These are phyloP conservation scores for Cyclophora albipunctata DNA, from an alignment of 2,888 invertebrate species.

Conservation along the genomic window DNA sequence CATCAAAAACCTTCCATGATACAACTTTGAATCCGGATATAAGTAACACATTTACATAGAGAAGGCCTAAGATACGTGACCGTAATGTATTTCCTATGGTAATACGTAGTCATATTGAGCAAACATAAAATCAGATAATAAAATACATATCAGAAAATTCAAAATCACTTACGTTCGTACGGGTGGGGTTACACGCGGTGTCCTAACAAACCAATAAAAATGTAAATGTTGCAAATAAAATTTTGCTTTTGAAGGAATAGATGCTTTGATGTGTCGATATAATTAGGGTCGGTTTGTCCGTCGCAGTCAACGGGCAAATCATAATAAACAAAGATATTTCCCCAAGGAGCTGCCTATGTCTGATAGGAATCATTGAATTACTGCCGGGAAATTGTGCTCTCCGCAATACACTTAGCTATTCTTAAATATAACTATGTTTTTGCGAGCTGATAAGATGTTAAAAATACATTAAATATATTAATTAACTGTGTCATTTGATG, in stretches of 20 bases:
- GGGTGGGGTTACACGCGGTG: conserved; percentile 58
- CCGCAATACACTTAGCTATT: too few species aligned
- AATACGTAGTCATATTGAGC: conserved; percentile 64
- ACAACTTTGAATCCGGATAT: conserved; percentile 13
- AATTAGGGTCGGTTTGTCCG: conserved; percentile 52
- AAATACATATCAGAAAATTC: conserved; percentile 75
- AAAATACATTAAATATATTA: too few species aligned
- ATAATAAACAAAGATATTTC: conserved; percentile 44
- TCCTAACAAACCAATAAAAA: conserved; percentile 73
- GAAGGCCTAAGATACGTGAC: conserved; percentile 39
- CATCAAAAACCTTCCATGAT: conserved; percentile 3
- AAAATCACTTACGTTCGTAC: conserved; percentile 73
- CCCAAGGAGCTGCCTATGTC: conserved; percentile 34
- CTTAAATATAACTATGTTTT: too few species aligned
- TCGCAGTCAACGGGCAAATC: conserved; percentile 30
- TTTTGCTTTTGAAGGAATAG: conserved; percentile 67
- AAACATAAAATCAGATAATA: conserved; percentile 71
- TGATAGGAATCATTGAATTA: conserved; percentile 47
- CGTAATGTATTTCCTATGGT: conserved; percentile 60
- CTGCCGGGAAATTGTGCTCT: conserved; percentile 17
- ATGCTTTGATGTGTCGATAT: conserved; percentile 62
- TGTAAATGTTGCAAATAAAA: conserved; percentile 71
- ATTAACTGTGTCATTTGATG: too few species aligned
- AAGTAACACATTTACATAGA: conserved; percentile 34
- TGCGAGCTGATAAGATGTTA: neutral